phyloP scores from a whole-genome alignment of 2,888 invertebrate genomes.

The Platypus cylindrus region DNA sequence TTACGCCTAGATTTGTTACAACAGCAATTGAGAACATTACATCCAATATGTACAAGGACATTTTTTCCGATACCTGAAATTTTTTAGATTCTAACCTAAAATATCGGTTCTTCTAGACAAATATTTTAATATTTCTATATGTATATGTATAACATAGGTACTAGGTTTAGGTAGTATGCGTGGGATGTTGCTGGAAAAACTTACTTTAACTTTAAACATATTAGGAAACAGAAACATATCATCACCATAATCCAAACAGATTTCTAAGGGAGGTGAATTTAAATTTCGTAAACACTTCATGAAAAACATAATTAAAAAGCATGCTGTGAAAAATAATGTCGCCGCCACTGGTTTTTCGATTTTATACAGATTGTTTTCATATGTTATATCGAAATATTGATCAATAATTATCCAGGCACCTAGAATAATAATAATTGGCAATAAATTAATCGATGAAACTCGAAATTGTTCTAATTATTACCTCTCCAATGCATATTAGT shows the following conservation, averaged over 20 bases:
- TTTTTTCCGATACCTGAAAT: conserved; percentile 10
- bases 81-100: no score
- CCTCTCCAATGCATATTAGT: conserved; percentile 44
- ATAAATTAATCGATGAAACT: neutral
- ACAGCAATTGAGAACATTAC: conserved; percentile 10
- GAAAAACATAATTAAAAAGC: conserved; percentile 13
- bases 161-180: no score
- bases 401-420: conserved; percentile 16
- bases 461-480: conserved; percentile 6
- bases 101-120: no score
- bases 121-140: no score
- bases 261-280: conserved; percentile 42
- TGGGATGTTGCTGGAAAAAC: conserved; percentile 22
- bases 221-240: conserved; percentile 48
- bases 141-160: no score
- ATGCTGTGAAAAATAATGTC: conserved; percentile 10
- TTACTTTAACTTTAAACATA: conserved; percentile 39
- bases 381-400: conserved; percentile 16
- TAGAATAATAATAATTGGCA: conserved; percentile 1
- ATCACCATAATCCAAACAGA: conserved; percentile 44
- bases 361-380: conserved; percentile 1
- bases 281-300: conserved; percentile 42
- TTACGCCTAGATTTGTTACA: conserved; percentile 10
- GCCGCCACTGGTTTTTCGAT: conserved; percentile 7
- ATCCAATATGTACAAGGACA: conserved; percentile 11